phyloP scores from a whole-genome alignment of 2,797 vertebrate genomes.

The Carapus acus region DNA sequence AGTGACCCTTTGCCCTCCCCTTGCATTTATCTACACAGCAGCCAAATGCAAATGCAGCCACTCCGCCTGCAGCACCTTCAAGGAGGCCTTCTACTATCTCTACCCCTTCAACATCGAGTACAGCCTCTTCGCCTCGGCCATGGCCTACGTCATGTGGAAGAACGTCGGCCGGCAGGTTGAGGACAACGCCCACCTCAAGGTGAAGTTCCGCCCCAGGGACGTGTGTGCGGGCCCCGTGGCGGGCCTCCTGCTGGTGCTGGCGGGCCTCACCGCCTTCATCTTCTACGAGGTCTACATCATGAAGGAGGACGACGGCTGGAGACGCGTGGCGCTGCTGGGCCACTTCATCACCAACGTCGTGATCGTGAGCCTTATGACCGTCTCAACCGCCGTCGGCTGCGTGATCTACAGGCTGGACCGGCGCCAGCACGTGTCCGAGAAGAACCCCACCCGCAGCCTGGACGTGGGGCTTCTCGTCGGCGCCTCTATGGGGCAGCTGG shows the following conservation, averaged over 20 bases:
- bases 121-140: conserved; percentile 84
- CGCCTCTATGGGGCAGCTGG: conserved; percentile 77
- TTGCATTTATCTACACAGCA: conserved; percentile 49
- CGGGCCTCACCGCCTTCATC: conserved; percentile 42
- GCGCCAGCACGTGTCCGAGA: conserved; percentile 74
- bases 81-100: conserved; percentile 67
- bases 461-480: conserved; percentile 80
- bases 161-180: conserved; percentile 78
- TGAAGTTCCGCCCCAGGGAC: conserved; percentile 66
- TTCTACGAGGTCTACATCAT: too few species aligned
- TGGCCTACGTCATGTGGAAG: conserved; percentile 88
- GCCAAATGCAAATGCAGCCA: conserved; percentile 73
- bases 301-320: too few species aligned
- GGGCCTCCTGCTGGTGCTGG: conserved; percentile 61
- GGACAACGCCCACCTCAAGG: conserved; percentile 51
- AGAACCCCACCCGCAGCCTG: conserved; percentile 81
- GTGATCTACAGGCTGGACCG: conserved; percentile 76
- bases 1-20: too few species aligned
- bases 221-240: conserved; percentile 66
- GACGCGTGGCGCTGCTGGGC: too few species aligned
- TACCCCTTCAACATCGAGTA: conserved; percentile 89
- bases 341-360: conserved; percentile 65
- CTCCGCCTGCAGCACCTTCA: conserved; percentile 68
- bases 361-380: conserved; percentile 74
- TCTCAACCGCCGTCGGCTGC: conserved; percentile 51